Evolutionary conservation across 1,140 invertebrate genomes (phyloP), one percentile per base, ranked within the genome.

Genomic region (Ptiloglossa arizonensis): DNA sequence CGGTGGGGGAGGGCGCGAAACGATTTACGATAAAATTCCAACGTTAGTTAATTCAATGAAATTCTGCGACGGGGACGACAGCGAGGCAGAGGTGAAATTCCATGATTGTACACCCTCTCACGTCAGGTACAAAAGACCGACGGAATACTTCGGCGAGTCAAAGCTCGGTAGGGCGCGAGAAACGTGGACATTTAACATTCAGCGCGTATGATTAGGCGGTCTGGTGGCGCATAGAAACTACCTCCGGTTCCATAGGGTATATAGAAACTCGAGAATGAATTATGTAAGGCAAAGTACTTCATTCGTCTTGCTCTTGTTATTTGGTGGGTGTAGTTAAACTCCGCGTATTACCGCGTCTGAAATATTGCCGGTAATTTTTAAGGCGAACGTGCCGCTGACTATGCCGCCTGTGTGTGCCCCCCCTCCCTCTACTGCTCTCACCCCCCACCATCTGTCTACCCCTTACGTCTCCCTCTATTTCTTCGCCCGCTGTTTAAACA

Each of bases 261-360:
- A 69, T 74, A 69, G 71, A 81, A 88, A 87, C 83, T 87, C 75
- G 64, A 80, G 79, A 79, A 88, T 89, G 83, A 88, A 89, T 89
- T 86, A 88, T 88, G 87, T 86, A 88, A 87, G 87, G 88, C 86
- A 88, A 89, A 89, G 88, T 88, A 89, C 87, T 88, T 86, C 88
- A 89, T 89, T 88, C 87, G 82, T 89, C 88, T 89, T 88, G 86
- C 87, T 88, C 88, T 86, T 88, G 88, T 89, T 89, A 88, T 88
- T 89, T 86, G 88, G 87, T 88, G 78, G 86, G 79, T 86, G 85
- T 87, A 88, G 86, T 88, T 88, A 88, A 89, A 89, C 87, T 88
- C 81, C 62, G 85, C 83, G 82, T 87, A 87, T 89, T 88, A 89
- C 86, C 82, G 79, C 73, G 71, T 64, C 85, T 89, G 83, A 89